Evolutionary conservation across 2,113 vertebrate species (phyloP).

Genomic region (Spea bombifrons): DNA sequence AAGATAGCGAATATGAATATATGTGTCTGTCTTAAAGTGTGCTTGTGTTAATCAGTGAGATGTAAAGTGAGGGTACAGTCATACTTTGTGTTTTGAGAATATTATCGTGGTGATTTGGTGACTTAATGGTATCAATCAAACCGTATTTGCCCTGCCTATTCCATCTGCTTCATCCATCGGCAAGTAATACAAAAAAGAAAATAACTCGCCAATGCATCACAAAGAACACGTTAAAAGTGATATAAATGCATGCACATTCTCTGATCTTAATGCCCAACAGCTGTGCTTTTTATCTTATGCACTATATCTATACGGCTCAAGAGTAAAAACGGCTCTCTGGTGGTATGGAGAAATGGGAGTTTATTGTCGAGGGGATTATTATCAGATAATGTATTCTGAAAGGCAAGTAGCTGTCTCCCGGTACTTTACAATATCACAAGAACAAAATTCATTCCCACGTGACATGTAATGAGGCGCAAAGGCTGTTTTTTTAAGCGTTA

Average conservation of each 20-base stretch:
- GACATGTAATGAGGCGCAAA: too few relatives aligned
- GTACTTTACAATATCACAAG: constrained; percentile 14
- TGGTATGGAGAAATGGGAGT: constrained; percentile 7
- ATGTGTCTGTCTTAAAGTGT: not conserved
- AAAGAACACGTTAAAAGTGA: constrained; percentile 47
- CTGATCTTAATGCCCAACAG: constrained; percentile 23
- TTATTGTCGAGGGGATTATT: constrained; percentile 17
- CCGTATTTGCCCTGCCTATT: constrained; percentile 13
- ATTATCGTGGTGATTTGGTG: constrained; percentile 23
- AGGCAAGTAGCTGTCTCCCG: not conserved
- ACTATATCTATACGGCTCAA: constrained; percentile 12
- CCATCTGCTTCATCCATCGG: constrained; percentile 33
- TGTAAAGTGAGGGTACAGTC: not conserved
- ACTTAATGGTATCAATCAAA: constrained; percentile 27
- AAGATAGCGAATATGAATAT: too few relatives aligned
- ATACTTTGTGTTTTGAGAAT: constrained; percentile 14
- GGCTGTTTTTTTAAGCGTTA: too few relatives aligned
- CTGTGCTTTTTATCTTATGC: constrained; percentile 22
- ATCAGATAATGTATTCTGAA: not conserved
- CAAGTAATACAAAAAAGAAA: constrained; percentile 30
- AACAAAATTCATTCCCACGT: not conserved
- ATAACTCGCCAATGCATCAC: constrained; percentile 38
- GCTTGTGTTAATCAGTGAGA: not conserved
- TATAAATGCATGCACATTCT: constrained; percentile 42
- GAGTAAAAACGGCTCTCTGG: constrained; percentile 19